Percentiles rank a stretch among this genome's conserved stretches.
These are phyloP conservation scores for Colinus virginianus DNA, from an alignment of 2,113 vertebrate species.

Conservation along the genomic window DNA sequence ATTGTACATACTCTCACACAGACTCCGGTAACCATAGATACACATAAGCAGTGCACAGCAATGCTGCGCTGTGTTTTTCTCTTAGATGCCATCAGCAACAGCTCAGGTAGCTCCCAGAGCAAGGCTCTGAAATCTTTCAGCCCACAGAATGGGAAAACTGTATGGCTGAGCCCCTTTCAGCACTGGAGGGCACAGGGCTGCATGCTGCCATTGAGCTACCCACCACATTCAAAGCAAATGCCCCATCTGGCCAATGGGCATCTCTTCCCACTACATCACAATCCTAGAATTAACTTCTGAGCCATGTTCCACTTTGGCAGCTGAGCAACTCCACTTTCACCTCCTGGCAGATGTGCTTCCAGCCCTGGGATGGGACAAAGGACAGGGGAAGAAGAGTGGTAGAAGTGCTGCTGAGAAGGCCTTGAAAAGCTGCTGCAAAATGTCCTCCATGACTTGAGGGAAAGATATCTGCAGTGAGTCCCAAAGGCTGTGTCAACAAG, in stretches of 20 bases:
- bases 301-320: not conserved
- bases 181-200: rapidly evolving
- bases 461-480: not conserved
- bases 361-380: not conserved
- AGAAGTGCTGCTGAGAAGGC: not conserved
- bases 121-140: not conserved
- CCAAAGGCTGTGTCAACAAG: not conserved
- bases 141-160: not conserved
- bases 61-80: not conserved
- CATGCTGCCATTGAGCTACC: not conserved
- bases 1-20: not conserved
- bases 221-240: not conserved
- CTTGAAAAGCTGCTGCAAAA: not conserved
- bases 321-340: not conserved
- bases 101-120: not conserved
- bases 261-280: not conserved
- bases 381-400: rapidly evolving
- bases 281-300: not conserved
- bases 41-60: not conserved
- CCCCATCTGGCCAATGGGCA: rapidly evolving
- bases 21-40: constrained; percentile 48
- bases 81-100: not conserved
- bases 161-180: not conserved
- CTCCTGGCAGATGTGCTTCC: not conserved
- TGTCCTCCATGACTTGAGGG: not conserved